Conservation (phyloP, 1,140 invertebrate genomes). For the Pemphigus obesinymphae region DNA sequence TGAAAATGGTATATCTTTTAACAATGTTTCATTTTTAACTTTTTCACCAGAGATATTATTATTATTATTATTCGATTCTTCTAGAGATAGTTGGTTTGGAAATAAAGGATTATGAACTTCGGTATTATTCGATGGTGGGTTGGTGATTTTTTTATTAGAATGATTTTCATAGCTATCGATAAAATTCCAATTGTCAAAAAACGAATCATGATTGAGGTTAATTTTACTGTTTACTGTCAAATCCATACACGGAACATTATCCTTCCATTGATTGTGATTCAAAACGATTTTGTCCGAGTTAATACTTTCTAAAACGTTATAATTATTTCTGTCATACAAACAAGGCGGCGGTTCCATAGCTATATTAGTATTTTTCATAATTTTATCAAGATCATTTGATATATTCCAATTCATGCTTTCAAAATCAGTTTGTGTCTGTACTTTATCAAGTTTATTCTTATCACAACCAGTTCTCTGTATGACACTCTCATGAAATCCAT, state of each 20-base stretch:
- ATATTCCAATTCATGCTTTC: conserved; percentile 24
- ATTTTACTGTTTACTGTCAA: not conserved
- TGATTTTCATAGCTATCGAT: conserved; percentile 10
- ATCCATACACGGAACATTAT: not conserved
- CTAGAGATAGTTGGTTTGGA: not conserved
- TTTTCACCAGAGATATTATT: not conserved
- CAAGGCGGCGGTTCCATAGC: not conserved
- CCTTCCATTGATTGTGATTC: not conserved
- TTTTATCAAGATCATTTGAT: conserved; percentile 13
- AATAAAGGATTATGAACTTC: not conserved
- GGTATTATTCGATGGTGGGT: not conserved
- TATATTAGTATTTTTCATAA: not conserved
- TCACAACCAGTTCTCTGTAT: conserved; percentile 33
- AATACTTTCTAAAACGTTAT: not conserved
- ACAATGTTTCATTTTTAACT: not conserved
- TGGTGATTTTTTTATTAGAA: not conserved
- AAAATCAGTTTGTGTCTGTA: not conserved
- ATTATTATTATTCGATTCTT: not conserved
- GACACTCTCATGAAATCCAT: conserved; percentile 31
- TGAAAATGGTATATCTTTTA: not conserved
- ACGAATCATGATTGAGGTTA: not conserved
- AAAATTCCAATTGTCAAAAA: conserved; percentile 28
- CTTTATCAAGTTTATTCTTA: conserved; percentile 29
- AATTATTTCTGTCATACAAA: conserved; percentile 16
- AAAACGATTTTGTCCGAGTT: not conserved